Base-by-base conservation (phyloP, 2,888 invertebrate genomes). In the Chelonus formosanus region DNA sequence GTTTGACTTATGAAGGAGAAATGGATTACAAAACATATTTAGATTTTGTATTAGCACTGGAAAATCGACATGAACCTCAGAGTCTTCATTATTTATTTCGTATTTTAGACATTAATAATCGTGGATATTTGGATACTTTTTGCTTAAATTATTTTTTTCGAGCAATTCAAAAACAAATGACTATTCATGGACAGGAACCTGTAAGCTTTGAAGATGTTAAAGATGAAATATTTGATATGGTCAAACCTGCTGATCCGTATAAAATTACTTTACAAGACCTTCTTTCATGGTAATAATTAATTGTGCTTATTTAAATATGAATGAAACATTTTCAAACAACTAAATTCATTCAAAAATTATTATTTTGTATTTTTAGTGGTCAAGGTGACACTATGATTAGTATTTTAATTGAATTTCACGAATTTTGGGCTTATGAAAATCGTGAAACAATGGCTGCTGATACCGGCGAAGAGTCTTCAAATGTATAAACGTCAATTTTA, bases 221-320 rank as follows among this genome's bases (percentile, higher is more conserved):
- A 83, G 96, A 98, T 86, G 97, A 98, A 86, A 94, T 98, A 74
- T 98, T 97, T 86, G 98, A 98, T 86, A 98, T 98, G 97, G 95
- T 97, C 1, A 92, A 95, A 70, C 96, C 97, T 0, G 89, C 88
- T 67, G 90, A 97, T 84, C 92, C 95, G 0, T 87, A 90, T 6
- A 89, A 90, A 81, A 96, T 98, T 72, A 96, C 96, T 0, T 85
- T 97, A 3, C 90, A 91, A 74, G 97, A 98, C 86, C 87, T 98
- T 62, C 87, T 95, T 56, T 87, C 88, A 65, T 91, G 91, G 91
- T 91, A 83, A 74, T 78, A 71, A 47, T 8, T 6, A 43, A 5
- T 63, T 58, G 52, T 32, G n/a, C n/a, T 70, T 7, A 35, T 34
- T 61, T 56, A 65, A 31, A 63, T 55, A 40, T n/a, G 20, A 5